phyloP scores from a whole-genome alignment of 2,113 vertebrate genomes.

The Corvus hawaiiensis region DNA sequence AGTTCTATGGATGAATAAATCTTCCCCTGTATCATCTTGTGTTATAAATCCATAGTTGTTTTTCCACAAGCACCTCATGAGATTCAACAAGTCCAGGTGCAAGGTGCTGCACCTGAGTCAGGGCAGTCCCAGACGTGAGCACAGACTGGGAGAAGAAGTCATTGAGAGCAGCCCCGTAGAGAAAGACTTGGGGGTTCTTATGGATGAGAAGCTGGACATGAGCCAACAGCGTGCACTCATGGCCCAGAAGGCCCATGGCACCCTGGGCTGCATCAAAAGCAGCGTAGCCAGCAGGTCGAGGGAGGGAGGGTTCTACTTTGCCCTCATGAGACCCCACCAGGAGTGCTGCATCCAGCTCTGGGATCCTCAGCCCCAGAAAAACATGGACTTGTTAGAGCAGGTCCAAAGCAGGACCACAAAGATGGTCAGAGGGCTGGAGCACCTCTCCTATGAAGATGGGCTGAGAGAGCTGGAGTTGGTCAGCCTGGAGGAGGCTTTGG shows the following conservation, averaged over 20 bases:
- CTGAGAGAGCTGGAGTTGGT: not conserved
- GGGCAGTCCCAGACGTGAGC: not conserved
- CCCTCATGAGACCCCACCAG: not conserved
- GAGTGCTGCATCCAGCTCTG: not conserved
- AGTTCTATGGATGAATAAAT: no score
- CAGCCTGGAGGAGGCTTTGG: not conserved
- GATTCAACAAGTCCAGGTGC: not conserved
- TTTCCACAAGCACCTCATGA: not conserved
- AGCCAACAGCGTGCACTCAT: not conserved
- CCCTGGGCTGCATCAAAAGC: not conserved
- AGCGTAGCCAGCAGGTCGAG: not conserved
- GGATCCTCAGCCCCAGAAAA: not conserved
- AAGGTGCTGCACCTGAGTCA: not conserved
- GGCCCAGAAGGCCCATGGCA: not conserved
- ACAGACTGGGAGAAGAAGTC: not conserved
- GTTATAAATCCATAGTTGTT: no score
- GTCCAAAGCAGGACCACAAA: not conserved
- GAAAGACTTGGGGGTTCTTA: not conserved
- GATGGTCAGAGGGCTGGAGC: not conserved
- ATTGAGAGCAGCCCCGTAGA: not conserved
- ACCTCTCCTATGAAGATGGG: not conserved
- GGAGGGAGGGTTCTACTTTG: not conserved
- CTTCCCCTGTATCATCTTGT: no score
- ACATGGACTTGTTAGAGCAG: not conserved
- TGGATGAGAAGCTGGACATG: not conserved